A percentile compares a stretch with the other conserved stretches of the same genome.
Evolutionary conservation across 1,140 invertebrate species (phyloP).

Genomic region (Melanaphis sacchari): DNA sequence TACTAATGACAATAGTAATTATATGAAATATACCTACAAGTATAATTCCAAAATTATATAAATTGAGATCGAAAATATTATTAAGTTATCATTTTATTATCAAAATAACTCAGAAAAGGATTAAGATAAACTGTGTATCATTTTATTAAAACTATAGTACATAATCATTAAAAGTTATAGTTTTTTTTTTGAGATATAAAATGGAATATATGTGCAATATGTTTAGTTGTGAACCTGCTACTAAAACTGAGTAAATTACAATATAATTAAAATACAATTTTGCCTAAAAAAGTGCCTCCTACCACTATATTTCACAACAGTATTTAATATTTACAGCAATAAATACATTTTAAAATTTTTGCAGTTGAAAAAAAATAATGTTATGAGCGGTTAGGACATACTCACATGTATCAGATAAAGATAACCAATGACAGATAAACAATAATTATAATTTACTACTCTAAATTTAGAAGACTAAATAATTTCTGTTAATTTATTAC

Average conservation of each 20-base stretch:
- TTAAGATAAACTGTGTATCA: not conserved
- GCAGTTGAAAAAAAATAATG: not conserved
- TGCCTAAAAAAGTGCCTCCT: not conserved
- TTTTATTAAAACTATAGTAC: not conserved
- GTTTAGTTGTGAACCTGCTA: not conserved
- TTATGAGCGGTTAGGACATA: not conserved
- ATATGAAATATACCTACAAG: not conserved
- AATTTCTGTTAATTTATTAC: not conserved
- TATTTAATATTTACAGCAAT: not conserved
- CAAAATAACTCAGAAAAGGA: not conserved
- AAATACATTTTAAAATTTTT: not conserved
- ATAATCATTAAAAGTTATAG: too few species aligned
- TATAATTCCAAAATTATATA: not conserved
- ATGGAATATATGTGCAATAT: not conserved
- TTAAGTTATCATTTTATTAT: not conserved
- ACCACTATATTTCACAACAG: not conserved
- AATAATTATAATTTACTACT: not conserved
- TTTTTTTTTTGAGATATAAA: not conserved
- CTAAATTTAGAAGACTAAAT: not conserved
- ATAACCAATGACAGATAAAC: not conserved
- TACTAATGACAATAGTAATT: not conserved
- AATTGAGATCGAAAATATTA: slow-evolving; percentile 20
- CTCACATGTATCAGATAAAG: not conserved
- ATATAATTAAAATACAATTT: not conserved
- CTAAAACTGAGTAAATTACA: not conserved